phyloP scores from a whole-genome alignment of 2,113 vertebrate species.

The Clarias macrocephalus region DNA sequence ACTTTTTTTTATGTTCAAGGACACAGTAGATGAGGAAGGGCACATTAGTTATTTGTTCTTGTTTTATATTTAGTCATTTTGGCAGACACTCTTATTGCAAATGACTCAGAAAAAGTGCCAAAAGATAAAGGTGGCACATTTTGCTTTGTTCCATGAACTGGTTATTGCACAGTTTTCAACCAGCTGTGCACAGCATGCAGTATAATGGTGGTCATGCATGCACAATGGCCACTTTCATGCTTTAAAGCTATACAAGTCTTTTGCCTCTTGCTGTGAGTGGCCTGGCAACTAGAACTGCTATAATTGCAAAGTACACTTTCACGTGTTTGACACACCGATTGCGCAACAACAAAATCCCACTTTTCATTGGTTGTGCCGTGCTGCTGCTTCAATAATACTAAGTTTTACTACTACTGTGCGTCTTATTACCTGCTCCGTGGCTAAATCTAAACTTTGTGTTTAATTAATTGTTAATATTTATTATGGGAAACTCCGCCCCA shows the following conservation, averaged over 20 bases:
- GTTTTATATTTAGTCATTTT: not conserved
- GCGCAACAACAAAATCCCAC: not conserved
- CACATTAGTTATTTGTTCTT: not conserved
- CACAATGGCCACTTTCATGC: not conserved
- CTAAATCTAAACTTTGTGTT: not conserved
- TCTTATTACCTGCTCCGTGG: not conserved
- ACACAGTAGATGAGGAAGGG: not conserved
- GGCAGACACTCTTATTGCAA: not conserved
- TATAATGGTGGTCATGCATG: not conserved
- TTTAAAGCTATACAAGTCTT: not conserved
- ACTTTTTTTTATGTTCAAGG: not conserved
- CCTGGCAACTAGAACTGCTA: not conserved
- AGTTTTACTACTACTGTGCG: too few species aligned
- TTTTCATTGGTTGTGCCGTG: not conserved
- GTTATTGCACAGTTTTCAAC: not conserved
- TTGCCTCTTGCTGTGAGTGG: not conserved
- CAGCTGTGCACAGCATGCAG: slow-evolving; percentile 16
- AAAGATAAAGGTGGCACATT: not conserved
- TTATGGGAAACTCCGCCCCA: not conserved
- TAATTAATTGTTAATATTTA: not conserved
- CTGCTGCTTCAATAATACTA: not conserved
- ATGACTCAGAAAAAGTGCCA: not conserved
- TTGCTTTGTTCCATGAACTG: not conserved
- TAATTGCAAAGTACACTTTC: not conserved
- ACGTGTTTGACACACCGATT: not conserved